These are phyloP conservation scores for Erythrocercus mccallii DNA, from an alignment of 2,113 vertebrate genomes.

Conservation along the genomic window DNA sequence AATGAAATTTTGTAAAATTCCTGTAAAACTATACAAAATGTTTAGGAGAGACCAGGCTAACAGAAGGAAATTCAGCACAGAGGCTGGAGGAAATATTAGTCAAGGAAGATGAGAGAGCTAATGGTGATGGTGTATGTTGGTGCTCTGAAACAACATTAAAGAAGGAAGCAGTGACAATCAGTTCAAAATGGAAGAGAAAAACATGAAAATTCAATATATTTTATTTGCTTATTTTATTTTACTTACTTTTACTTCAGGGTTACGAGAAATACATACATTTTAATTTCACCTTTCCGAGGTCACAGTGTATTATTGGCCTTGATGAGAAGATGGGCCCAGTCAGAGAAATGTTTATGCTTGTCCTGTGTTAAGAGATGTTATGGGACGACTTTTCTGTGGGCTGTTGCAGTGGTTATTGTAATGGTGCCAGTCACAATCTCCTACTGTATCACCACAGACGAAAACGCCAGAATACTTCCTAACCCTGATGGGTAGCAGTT, in stretches of 20 bases:
- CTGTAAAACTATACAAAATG: neutral
- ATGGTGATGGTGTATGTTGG: neutral
- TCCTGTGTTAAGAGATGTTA: neutral
- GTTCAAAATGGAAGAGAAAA: neutral
- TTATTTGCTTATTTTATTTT: neutral
- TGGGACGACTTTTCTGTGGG: neutral
- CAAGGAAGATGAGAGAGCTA: neutral
- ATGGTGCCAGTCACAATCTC: neutral
- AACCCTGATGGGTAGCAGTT: neutral
- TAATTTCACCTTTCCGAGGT: neutral
- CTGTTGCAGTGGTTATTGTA: neutral
- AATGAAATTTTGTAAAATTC: neutral
- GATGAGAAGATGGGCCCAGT: neutral
- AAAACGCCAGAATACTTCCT: neutral
- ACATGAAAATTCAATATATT: neutral
- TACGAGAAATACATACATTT: neutral
- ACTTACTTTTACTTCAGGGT: neutral
- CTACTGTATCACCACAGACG: neutral
- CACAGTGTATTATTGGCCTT: neutral
- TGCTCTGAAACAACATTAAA: neutral
- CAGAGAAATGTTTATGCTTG: neutral
- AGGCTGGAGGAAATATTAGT: neutral
- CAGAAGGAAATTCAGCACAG: neutral
- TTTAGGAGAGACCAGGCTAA: neutral
- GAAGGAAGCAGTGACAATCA: neutral